Conservation (phyloP, 1,140 invertebrate species). For the Drosophila nigromelanica region DNA sequence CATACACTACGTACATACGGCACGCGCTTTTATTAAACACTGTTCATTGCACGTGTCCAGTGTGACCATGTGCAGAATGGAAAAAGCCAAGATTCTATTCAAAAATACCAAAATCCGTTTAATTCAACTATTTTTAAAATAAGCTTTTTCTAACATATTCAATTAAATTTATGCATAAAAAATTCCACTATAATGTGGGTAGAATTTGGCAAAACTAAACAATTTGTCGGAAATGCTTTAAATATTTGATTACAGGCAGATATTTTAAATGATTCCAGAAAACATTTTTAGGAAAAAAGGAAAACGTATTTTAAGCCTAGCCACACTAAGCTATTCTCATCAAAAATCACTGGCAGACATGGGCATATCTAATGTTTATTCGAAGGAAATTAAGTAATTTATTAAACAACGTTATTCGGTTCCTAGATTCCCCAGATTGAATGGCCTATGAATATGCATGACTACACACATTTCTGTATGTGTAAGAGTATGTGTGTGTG, state of each 20-base stretch:
- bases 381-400: conserved; percentile 70
- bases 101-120: conserved; percentile 11
- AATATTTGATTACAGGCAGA: no score
- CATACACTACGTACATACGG: not conserved
- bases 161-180: no score
- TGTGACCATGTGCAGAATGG: conserved; percentile 6
- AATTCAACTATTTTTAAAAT: no score
- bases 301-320: not conserved
- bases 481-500: conserved; percentile 7
- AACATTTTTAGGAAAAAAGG: not conserved
- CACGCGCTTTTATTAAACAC: conserved; percentile 28
- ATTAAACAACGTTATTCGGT: conserved; percentile 61
- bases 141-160: no score
- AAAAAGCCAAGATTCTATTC: not conserved
- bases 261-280: no score
- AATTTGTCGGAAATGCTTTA: no score
- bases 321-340: no score
- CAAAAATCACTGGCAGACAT: conserved; percentile 9
- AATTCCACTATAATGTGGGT: no score
- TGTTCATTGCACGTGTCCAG: not conserved
- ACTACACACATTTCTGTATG: conserved; percentile 19
- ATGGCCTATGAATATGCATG: conserved; percentile 57
- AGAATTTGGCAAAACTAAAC: no score
- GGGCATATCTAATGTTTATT: conserved; percentile 63
- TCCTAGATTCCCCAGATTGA: conserved; percentile 39